Conservation (phyloP, 2,113 vertebrate species). For the Arvicanthis niloticus region DNA sequence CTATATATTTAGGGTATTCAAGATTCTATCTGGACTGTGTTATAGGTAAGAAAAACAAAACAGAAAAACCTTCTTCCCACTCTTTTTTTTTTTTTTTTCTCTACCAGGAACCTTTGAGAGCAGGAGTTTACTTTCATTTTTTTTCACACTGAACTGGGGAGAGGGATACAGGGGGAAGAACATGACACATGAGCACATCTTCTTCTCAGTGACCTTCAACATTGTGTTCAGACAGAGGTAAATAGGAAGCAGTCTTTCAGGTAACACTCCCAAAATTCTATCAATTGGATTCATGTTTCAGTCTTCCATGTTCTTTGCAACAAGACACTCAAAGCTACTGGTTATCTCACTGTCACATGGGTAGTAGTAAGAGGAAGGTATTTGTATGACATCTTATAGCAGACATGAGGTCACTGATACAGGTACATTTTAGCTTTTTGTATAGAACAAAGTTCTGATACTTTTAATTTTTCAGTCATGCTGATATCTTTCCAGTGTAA, state of each 20-base stretch:
- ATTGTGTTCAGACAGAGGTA: not conserved
- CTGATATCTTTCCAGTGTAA: not conserved
- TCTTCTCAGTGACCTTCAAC: not conserved
- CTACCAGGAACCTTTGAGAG: not conserved
- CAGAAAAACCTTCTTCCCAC: not conserved
- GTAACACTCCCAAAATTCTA: not conserved
- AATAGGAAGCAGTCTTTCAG: not conserved
- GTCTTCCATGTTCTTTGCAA: not conserved
- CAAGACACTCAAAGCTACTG: not conserved
- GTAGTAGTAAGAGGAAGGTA: not conserved
- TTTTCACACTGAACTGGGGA: not conserved
- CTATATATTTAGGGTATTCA: not conserved
- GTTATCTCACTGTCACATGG: not conserved
- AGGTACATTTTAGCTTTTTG: not conserved
- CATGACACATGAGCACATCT: not conserved
- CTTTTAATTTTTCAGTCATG: not conserved
- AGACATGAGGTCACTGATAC: not conserved
- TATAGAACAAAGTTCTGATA: not conserved
- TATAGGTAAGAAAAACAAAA: not conserved
- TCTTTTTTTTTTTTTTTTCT: not conserved
- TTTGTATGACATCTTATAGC: not conserved
- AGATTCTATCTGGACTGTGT: not conserved
- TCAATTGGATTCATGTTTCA: not conserved
- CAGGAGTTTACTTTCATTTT: not conserved
- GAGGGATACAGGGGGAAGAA: accelerated